phyloP scores from a whole-genome alignment of 2,113 vertebrate species.

The rabbit (Oryctolagus cuniculus) region DNA sequence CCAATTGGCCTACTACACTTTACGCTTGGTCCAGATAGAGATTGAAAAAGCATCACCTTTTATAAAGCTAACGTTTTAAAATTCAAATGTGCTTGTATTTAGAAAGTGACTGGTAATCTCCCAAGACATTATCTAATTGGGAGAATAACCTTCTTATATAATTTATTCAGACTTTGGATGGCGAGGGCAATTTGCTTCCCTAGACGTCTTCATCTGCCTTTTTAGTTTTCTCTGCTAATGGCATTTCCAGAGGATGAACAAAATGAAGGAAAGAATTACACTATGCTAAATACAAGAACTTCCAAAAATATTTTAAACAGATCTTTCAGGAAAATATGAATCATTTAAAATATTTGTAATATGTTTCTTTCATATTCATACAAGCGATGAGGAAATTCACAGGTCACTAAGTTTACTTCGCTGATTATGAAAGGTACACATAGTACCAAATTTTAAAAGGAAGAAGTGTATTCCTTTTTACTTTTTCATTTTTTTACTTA shows the following conservation, averaged over 20 bases:
- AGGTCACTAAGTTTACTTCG: conserved; percentile 11
- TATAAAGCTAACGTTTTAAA: conserved; percentile 62
- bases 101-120: conserved; percentile 65
- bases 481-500: too few species aligned
- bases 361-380: conserved; percentile 69
- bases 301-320: background rate
- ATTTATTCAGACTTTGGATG: conserved; percentile 77
- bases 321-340: conserved; percentile 80
- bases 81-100: conserved; percentile 62
- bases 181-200: conserved; percentile 61
- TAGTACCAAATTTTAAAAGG: background rate
- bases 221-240: conserved; percentile 72
- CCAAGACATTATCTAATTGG: conserved; percentile 74
- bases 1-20: background rate
- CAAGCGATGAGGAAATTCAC: conserved; percentile 64
- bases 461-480: background rate
- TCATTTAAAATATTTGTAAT: conserved; percentile 72
- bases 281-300: conserved; percentile 59
- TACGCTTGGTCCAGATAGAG: background rate
- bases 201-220: conserved; percentile 73
- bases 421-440: conserved; percentile 31
- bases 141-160: conserved; percentile 80
- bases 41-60: background rate
- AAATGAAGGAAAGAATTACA: conserved; percentile 70
- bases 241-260: conserved; percentile 78